These are phyloP conservation scores for Hypolimnas misippus DNA, from an alignment of 2,888 invertebrate genomes.

Conservation along the genomic window DNA sequence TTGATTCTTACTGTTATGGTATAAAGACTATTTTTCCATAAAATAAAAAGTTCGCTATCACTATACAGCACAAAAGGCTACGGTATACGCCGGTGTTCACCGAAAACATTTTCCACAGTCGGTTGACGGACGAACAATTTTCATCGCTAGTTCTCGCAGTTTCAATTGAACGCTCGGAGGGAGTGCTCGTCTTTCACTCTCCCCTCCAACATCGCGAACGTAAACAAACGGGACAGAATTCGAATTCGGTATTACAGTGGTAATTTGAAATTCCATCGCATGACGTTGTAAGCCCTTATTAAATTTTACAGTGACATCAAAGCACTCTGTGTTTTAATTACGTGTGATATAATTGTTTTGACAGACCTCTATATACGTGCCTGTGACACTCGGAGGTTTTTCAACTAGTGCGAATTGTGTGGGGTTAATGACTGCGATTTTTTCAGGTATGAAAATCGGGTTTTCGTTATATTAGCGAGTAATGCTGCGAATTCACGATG, in stretches of 20 bases:
- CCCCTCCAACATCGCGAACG: conserved; percentile 51
- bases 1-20: conserved; percentile 10
- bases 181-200: conserved; percentile 48
- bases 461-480: conserved; percentile 30
- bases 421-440: conserved; percentile 49
- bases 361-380: conserved; percentile 26
- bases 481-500: conserved; percentile 34
- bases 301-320: conserved; percentile 31
- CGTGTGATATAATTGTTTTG: conserved; percentile 29
- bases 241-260: conserved; percentile 41
- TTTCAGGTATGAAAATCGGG: conserved; percentile 54
- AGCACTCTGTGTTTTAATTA: conserved; percentile 27
- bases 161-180: conserved; percentile 44
- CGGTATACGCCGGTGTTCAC: conserved; percentile 39
- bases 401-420: conserved; percentile 45
- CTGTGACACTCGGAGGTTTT: conserved; percentile 48
- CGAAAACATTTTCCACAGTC: conserved; percentile 71
- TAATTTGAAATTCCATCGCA: conserved; percentile 34
- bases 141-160: conserved; percentile 59
- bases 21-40: conserved; percentile 12
- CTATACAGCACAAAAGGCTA: conserved; percentile 27
- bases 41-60: conserved; percentile 6
- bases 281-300: conserved; percentile 26
- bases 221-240: conserved; percentile 58
- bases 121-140: conserved; percentile 55